Percentiles rank a stretch among this genome's conserved stretches.
phyloP scores from a whole-genome alignment of 1,140 invertebrate species.

The Triops longicaudatus region DNA sequence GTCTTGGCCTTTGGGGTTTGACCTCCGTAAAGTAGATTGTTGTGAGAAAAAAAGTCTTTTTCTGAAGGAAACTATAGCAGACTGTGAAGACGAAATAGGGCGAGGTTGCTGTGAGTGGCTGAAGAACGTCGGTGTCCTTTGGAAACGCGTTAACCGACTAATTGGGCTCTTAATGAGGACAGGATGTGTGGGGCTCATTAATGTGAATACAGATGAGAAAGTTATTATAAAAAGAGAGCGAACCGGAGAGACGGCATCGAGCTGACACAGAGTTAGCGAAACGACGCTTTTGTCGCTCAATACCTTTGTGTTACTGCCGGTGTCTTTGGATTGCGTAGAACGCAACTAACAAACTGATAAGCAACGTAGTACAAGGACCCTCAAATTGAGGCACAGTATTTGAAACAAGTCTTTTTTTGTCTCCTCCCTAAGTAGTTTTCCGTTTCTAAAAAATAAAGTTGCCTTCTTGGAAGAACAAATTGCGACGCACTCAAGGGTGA shows the following conservation, averaged over 20 bases:
- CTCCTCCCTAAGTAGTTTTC: background rate
- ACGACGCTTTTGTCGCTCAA: constrained; percentile 1
- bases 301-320: background rate
- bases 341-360: constrained; percentile 5
- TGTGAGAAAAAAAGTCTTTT: background rate
- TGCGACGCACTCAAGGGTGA: background rate
- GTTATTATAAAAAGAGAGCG: constrained; percentile 13
- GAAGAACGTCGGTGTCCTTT: background rate
- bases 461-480: background rate
- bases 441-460: background rate
- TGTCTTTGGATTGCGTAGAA: background rate
- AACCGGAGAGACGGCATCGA: constrained; percentile 2
- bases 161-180: constrained; percentile 14
- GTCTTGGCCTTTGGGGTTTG: background rate
- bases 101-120: background rate
- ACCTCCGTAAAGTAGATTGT: background rate
- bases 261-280: background rate
- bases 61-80: background rate
- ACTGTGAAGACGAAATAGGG: background rate
- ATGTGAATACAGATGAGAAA: background rate
- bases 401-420: background rate
- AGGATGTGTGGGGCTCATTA: constrained; percentile 14
- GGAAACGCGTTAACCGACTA: constrained; percentile 6
- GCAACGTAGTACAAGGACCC: background rate
- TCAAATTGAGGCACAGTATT: background rate